phyloP scores from a whole-genome alignment of 2,888 invertebrate species.

The Imbricaverruca yamaguchii region DNA sequence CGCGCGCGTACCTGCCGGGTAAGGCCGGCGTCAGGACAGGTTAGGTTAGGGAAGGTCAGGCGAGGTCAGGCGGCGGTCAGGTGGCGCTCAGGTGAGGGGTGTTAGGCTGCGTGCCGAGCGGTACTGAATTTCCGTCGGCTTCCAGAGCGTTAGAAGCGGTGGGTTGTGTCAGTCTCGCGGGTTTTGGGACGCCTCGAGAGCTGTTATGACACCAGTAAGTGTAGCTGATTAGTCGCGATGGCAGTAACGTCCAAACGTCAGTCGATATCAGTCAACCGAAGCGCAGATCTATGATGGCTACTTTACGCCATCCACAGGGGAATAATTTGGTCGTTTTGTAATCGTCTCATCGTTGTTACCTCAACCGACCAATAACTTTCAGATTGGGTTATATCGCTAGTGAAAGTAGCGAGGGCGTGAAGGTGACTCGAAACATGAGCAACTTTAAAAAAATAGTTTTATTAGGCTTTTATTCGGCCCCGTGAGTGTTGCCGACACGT shows the following conservation, averaged over 20 bases:
- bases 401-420: neutral
- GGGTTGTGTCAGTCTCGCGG: neutral
- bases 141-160: neutral
- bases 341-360: too few relatives aligned
- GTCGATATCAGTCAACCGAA: neutral
- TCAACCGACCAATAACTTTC: too few relatives aligned
- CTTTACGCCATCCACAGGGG: neutral
- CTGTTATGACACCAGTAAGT: neutral
- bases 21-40: slow-evolving; percentile 11
- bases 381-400: neutral
- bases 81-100: neutral
- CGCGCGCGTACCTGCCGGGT: slow-evolving; percentile 36
- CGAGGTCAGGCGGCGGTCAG: neutral
- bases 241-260: neutral
- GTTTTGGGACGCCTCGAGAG: neutral
- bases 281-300: neutral
- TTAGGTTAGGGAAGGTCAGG: neutral
- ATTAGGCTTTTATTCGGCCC: neutral
- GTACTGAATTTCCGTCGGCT: too few relatives aligned
- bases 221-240: neutral
- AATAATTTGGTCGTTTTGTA: too few relatives aligned
- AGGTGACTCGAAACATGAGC: neutral
- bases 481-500: neutral
- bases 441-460: neutral
- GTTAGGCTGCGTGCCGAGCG: neutral